Evolutionary conservation across 2,888 invertebrate genomes (phyloP), one percentile per base, ranked within the genome.

Genomic region (Chrysomela aeneicollis): DNA sequence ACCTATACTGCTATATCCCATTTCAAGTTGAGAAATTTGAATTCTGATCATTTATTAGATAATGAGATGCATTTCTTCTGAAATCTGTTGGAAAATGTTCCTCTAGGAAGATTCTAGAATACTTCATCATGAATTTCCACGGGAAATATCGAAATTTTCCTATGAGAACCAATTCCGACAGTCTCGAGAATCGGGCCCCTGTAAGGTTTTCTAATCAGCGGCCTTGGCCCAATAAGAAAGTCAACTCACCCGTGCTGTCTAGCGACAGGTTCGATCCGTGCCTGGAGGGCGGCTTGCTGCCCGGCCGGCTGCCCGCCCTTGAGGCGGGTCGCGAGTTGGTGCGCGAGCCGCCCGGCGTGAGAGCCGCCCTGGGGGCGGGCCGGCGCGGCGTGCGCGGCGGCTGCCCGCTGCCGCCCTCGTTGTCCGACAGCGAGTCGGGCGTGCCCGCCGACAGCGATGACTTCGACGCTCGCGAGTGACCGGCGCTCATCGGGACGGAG

Each of bases 231-330:
- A n/a, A n/a, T n/a, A n/a, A n/a, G n/a, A n/a, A n/a, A n/a, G n/a
- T n/a, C n/a, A 18, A 30, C 63, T 63, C 82, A 93, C 94, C 94
- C 82, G 93, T 93, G 81, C 94, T 93, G 81, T 95, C 95, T 73
- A 95, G 85, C 50, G 95, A 95, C 67, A 94, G 87, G 78, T 94
- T 95, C 51, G 97, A 97, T 72, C 96, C 96, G 79, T 96, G 94
- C 75, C 96, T 89, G 73, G 96, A 96, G 19, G 95, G 93, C 70
- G 97, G 96, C 82, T 96, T 95, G 68, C 94, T 94, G 67, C 94
- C 94, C 66, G 92, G 88, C 73, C 95, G 87, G 72, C 94, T 94
- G 32, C 92, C 91, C 50, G 95, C 92, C 76, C 95, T 87, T 64
- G 95, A 95, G 65, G 91, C 89, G 49, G 95, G 95, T 79, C 95